These are phyloP conservation scores for Oedothorax gibbosus DNA, from an alignment of 1,140 invertebrate species.

Conservation along the genomic window DNA sequence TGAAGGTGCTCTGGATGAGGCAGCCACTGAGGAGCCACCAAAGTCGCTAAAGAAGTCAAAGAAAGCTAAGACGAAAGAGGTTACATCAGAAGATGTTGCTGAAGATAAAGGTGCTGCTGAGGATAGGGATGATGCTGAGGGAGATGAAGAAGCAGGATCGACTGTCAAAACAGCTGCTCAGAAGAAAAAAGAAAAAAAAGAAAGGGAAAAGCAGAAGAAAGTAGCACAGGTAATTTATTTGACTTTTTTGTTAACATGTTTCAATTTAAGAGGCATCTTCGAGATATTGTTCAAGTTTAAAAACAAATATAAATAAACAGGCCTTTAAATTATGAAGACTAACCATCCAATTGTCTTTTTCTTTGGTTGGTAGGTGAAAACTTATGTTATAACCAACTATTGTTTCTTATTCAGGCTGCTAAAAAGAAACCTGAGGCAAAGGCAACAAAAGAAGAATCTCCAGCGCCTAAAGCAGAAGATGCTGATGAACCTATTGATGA, in stretches of 20 bases:
- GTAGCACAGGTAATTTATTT: constrained; percentile 66
- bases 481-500: constrained; percentile 59
- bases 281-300: too few species aligned
- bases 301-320: too few species aligned
- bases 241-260: too few species aligned
- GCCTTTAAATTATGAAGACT: too few species aligned
- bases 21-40: neutral
- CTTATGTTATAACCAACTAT: neutral
- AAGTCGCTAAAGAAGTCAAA: neutral
- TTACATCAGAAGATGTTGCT: constrained; percentile 8
- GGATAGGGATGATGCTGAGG: constrained; percentile 41
- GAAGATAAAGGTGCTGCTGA: constrained; percentile 8
- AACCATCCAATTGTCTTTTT: too few species aligned
- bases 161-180: constrained; percentile 82
- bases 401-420: constrained; percentile 1
- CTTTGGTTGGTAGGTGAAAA: too few species aligned
- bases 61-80: constrained; percentile 26
- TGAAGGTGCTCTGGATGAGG: neutral
- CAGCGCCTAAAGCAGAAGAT: constrained; percentile 57
- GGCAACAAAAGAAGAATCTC: constrained; percentile 22
- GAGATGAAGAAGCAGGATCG: constrained; percentile 71
- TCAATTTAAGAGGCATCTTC: too few species aligned
- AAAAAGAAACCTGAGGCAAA: constrained; percentile 21
- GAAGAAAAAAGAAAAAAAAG: constrained; percentile 89
- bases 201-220: constrained; percentile 82